Evolutionary conservation across 2,888 invertebrate genomes (phyloP), one percentile per base, ranked within the genome.

Genomic region (Drosophila greeni): DNA sequence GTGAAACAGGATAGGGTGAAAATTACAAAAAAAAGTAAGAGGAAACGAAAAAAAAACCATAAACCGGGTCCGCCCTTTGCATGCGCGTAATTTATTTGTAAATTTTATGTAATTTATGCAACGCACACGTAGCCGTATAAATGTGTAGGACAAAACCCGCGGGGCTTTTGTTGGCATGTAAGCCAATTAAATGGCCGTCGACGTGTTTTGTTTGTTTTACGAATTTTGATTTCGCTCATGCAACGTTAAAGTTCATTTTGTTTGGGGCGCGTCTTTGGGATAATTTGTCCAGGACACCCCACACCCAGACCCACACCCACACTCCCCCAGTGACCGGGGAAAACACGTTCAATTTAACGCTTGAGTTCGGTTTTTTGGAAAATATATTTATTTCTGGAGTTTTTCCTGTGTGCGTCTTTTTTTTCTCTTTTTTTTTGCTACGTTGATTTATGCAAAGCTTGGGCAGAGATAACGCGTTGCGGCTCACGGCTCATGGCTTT

Each of bases 401-500:
- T 48, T 51, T 59, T 56, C 40, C 53, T 57, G 54, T 74, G n/a
- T n/a, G 42, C 37, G 47, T 33, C 45, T 52, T 39, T 39, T 57
- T 43, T 26, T 9, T 26, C 36, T 26, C n/a, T n/a, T 36, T 18
- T 23, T 61, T 66, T 37, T 58, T 29, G 58, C 53, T 34, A 66
- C 80, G 74, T 77, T 81, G 79, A 81, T 79, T 79, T 79, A 79
- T 81, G 79, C 79, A 79, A 79, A 81, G 75, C 79, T 64, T 66
- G 56, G 67, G 72, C 53, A 58, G 20, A 79, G 79, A 81, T 81
- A 79, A 81, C 78, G 78, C 76, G 58, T 49, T 70, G 73, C 66
- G 70, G 68, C 59, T 74, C 66, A 64, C 52, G 66, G 70, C 72
- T 75, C 69, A 65, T 61, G 61, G 66, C 43, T 26, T 37, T 31